These are phyloP conservation scores for Pheosia gnoma DNA, from an alignment of 2,888 invertebrate species.

Conservation along the genomic window DNA sequence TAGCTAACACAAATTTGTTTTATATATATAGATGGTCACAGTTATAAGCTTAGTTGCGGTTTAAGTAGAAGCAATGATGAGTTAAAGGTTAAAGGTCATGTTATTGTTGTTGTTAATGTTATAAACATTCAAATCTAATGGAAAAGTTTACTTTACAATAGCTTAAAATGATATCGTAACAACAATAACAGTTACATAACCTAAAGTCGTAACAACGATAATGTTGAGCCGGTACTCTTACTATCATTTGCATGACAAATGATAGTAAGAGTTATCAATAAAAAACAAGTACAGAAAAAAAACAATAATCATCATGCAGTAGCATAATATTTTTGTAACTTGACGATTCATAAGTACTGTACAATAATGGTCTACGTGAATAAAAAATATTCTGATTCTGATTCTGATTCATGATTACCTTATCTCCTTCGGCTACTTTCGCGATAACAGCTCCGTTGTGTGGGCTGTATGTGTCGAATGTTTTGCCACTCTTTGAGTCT, in stretches of 20 bases:
- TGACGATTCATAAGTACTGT: no score
- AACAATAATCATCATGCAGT: not conserved
- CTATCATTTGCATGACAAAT: not conserved
- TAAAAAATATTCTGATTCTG: no score
- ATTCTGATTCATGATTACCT: no score
- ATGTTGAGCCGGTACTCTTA: not conserved
- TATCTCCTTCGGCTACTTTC: conserved; percentile 91
- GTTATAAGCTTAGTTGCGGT: no score
- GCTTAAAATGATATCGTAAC: not conserved
- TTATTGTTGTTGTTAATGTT: no score
- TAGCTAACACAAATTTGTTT: no score
- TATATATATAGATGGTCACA: no score
- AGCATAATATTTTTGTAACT: no score
- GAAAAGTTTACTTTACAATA: not conserved
- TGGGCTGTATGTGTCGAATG: conserved; percentile 91
- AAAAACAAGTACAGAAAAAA: not conserved
- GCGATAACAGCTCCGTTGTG: conserved; percentile 88
- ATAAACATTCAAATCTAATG: not conserved
- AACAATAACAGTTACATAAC: not conserved
- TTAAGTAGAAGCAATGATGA: no score
- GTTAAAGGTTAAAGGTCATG: no score
- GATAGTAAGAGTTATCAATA: not conserved
- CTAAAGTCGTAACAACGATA: not conserved
- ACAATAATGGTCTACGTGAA: no score
- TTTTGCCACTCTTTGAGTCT: conserved; percentile 91